Conservation (phyloP, 2,888 invertebrate genomes). For the Ennomos fuscantarius region DNA sequence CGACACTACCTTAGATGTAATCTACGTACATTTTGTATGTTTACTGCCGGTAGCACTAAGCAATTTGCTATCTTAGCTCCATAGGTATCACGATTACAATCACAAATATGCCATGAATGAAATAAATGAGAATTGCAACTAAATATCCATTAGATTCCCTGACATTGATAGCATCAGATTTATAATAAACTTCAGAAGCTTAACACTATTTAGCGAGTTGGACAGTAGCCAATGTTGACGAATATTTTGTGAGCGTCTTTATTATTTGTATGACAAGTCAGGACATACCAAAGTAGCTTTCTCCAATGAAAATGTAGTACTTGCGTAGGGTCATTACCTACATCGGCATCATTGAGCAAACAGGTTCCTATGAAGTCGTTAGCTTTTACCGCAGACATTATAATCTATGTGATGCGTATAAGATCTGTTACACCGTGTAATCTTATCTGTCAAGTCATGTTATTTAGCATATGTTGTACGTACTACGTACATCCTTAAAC, state of each 20-base stretch:
- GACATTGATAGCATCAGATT: constrained; percentile 18
- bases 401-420: constrained; percentile 13
- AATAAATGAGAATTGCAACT: constrained; percentile 23
- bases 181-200: constrained; percentile 16
- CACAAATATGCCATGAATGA: constrained; percentile 17
- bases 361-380: constrained; percentile 16
- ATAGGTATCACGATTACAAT: constrained; percentile 23
- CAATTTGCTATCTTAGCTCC: constrained; percentile 22
- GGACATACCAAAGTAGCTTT: constrained; percentile 22
- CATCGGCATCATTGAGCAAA: constrained; percentile 19
- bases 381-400: constrained; percentile 18
- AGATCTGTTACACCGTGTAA: constrained; percentile 13
- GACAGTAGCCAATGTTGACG: constrained; percentile 47
- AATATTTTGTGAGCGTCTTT: constrained; percentile 39
- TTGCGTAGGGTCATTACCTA: constrained; percentile 16
- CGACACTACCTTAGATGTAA: no score
- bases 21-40: constrained; percentile 11
- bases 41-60: constrained; percentile 20
- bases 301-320: constrained; percentile 13
- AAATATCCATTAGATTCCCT: constrained; percentile 20
- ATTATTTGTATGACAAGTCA: constrained; percentile 34
- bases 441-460: constrained; percentile 1
- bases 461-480: constrained; percentile 11
- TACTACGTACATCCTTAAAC: no score
- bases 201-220: constrained; percentile 39